Base-by-base conservation (phyloP, 1,140 invertebrate species). In the Heliconius hewitsoni region DNA sequence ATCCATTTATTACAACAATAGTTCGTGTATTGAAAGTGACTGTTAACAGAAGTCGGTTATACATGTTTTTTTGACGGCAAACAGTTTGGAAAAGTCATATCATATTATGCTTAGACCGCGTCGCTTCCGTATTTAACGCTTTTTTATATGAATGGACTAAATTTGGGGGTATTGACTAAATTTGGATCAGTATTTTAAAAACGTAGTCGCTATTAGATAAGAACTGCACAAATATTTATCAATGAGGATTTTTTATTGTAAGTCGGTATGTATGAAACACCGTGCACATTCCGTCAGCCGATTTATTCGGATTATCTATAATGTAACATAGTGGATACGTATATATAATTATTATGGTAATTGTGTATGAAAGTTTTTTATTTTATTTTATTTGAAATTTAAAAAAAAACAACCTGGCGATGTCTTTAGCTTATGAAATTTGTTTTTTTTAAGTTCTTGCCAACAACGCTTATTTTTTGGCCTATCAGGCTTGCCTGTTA, bases 81-180 rank as follows among this genome's bases (percentile, higher is more conserved):
- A n/a, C 23, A 30, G 78, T 89, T 27, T 27, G 60, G 60, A 66
- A 66, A 66, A 91, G 87, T 89, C 91, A 91, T 92, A 92, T 92
- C 91, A 91, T 87, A 86, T 66, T 66, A 30, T 84, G 90, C 89
- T 90, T 91, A 90, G 86, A 78, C 83, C 83, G 81, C 77, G 79
- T 86, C 85, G 90, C 90, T 92, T 91, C 87, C 87, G 86, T 87
- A 86, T 81, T 84, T 87, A 85, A 83, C 86, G 86, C 86, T 87
- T 86, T 83, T 82, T 84, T 76, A 57, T 76, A 77, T 74, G 72
- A 66, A 66, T 30, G 60, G 60, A 66, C 60, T 30, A 66, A 66
- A 66, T 66, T 66, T 66, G 23, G 60, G 60, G 23, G 27, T 66
- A 30, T 66, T 66, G 60, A 66, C 60, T 66, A 66, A 66, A 66